Conservation (phyloP, 2,797 vertebrate genomes). For the Oophaga sylvatica region DNA sequence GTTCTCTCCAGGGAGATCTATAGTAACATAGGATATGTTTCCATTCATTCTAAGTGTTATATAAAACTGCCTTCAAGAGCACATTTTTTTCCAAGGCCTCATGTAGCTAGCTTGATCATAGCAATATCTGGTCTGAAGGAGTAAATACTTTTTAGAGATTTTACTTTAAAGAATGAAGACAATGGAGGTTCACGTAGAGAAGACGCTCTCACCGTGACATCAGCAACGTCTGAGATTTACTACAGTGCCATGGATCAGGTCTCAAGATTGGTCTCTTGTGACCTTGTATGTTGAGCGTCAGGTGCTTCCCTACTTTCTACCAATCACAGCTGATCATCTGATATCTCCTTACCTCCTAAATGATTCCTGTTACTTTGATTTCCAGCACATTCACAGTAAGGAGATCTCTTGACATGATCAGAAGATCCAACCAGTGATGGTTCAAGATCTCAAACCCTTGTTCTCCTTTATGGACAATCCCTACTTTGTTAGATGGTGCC, state of each 20-base stretch:
- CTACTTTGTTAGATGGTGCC: too few relatives aligned
- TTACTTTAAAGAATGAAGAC: not conserved
- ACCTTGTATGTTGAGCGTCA: not conserved
- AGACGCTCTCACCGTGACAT: not conserved
- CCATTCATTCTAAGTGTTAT: conserved; percentile 50
- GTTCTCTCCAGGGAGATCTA: conserved; percentile 51
- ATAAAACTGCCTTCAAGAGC: conserved; percentile 48
- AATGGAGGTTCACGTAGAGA: not conserved
- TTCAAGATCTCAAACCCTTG: not conserved
- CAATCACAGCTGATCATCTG: not conserved
- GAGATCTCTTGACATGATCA: not conserved
- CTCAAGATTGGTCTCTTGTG: not conserved
- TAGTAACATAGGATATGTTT: conserved; percentile 48
- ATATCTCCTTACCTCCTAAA: not conserved
- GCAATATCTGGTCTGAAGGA: not conserved
- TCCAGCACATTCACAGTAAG: not conserved
- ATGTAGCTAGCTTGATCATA: not conserved
- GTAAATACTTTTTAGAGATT: not conserved
- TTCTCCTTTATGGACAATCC: not conserved
- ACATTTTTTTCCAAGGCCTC: conserved; percentile 23
- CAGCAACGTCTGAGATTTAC: not conserved
- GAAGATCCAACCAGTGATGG: not conserved
- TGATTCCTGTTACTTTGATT: not conserved
- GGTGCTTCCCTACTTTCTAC: not conserved
- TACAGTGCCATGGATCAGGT: not conserved